These are phyloP conservation scores for Puma concolor DNA, from an alignment of 2,113 vertebrate genomes.

Conservation along the genomic window DNA sequence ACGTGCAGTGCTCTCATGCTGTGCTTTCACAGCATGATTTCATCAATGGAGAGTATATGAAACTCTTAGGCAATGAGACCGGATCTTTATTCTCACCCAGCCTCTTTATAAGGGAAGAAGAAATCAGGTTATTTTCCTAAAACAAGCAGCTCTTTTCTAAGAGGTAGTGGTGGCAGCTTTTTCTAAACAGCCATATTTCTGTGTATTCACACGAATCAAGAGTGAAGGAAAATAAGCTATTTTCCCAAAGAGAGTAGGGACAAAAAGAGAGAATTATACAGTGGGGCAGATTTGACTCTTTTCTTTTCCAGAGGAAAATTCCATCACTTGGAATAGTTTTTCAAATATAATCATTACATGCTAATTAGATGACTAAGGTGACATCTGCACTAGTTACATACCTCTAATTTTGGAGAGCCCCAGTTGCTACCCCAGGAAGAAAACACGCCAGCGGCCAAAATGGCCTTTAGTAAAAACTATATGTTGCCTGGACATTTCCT, in stretches of 20 bases:
- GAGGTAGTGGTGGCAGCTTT: neutral
- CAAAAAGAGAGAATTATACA: neutral
- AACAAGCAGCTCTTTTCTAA: neutral
- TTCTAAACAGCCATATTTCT: neutral
- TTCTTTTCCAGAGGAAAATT: slow-evolving; percentile 47
- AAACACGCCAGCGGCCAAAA: neutral
- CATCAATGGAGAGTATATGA: slow-evolving; percentile 51
- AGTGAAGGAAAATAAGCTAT: neutral
- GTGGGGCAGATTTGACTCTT: neutral
- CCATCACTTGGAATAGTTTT: slow-evolving; percentile 46
- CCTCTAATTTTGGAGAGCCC: slow-evolving; percentile 43
- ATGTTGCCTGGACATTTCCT: neutral
- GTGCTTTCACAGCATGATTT: slow-evolving; percentile 73
- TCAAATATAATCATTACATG: slow-evolving; percentile 50
- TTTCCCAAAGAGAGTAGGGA: neutral
- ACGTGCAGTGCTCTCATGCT: slow-evolving; percentile 53
- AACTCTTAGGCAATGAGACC: neutral
- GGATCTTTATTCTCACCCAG: slow-evolving; percentile 35
- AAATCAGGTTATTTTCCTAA: neutral
- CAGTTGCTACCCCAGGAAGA: neutral
- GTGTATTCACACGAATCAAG: neutral
- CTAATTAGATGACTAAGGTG: slow-evolving; percentile 48
- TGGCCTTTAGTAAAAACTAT: neutral
- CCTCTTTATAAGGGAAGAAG: slow-evolving; percentile 17
- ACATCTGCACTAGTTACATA: neutral